phyloP scores from a whole-genome alignment of 2,113 vertebrate genomes.

The Pteronura brasiliensis region DNA sequence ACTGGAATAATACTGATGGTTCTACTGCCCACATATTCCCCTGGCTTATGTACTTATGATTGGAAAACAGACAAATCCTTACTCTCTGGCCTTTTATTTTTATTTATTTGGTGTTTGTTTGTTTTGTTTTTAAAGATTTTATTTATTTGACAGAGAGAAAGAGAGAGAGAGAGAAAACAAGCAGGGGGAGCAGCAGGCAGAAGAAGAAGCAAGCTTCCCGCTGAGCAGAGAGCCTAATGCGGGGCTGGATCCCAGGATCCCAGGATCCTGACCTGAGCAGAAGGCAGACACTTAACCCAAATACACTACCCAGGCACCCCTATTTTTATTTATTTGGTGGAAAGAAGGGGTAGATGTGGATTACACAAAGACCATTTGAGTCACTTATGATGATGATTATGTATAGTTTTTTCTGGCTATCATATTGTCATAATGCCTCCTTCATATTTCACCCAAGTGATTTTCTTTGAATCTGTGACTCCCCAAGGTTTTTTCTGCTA shows the following conservation, averaged over 20 bases:
- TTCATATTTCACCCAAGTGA: background rate
- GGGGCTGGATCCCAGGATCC: background rate
- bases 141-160: background rate
- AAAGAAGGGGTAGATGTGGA: rapidly evolving
- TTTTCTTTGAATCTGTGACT: background rate
- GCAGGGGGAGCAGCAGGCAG: background rate
- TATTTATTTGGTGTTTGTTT: background rate
- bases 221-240: background rate
- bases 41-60: background rate
- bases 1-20: background rate
- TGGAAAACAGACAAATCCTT: background rate
- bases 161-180: background rate
- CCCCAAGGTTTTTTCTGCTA: background rate
- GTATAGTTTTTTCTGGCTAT: background rate
- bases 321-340: background rate
- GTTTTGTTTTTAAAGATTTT: background rate
- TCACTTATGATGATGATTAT: background rate
- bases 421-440: background rate
- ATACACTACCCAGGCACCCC: background rate
- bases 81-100: background rate
- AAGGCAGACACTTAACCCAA: background rate
- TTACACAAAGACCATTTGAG: background rate
- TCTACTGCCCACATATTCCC: background rate
- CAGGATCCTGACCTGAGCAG: background rate
- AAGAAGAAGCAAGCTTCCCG: background rate